Base-by-base conservation (phyloP, 2,797 vertebrate species). In the Labroides dimidiatus region DNA sequence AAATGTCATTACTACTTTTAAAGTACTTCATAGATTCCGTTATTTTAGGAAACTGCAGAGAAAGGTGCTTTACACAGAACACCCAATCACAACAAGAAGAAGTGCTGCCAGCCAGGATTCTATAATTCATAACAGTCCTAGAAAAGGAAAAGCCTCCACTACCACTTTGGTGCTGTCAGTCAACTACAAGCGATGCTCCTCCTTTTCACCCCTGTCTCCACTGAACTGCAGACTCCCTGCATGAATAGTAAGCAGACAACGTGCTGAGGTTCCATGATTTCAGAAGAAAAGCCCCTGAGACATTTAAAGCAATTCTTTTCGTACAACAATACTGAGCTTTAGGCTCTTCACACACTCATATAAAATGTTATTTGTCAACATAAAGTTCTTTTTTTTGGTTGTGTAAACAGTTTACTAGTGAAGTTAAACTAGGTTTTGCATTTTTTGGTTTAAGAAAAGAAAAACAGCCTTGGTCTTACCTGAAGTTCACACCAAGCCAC, bases 401-500 rank as follows among this genome's bases (percentile, higher is more conserved):
- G n/a, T n/a, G n/a, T n/a, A n/a, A n/a, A n/a, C n/a, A n/a, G n/a
- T n/a, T n/a, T n/a, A n/a, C n/a, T n/a, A n/a, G n/a, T n/a, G n/a
- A n/a, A 56, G 12, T 8, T 51, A 42, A 59, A 41, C n/a, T 11
- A 75, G 16, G 37, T 13, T 39, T 39, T 33, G 7, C 13, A 39
- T 39, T 4, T 12, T 39, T 39, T 23, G 17, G 12, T 8, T 60
- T 72, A 42, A 57, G 3, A 15, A 11, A 51, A 41, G 9, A 45
- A 47, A n/a, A 73, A 24, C 2, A 19, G 24, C 51, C 51, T 66
- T 6, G 33, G 30, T 89, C 94, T 90, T 80, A 97, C 97, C 97
- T 98, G 96, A 53, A 98, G 92, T 86, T 98, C 97, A 74, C 97
- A 98, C 97, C 97, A 98, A 63, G 97, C 97, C 85, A 98, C 97